Evolutionary conservation across 2,113 vertebrate genomes (phyloP).

Genomic region (Mesitornis unicolor): DNA sequence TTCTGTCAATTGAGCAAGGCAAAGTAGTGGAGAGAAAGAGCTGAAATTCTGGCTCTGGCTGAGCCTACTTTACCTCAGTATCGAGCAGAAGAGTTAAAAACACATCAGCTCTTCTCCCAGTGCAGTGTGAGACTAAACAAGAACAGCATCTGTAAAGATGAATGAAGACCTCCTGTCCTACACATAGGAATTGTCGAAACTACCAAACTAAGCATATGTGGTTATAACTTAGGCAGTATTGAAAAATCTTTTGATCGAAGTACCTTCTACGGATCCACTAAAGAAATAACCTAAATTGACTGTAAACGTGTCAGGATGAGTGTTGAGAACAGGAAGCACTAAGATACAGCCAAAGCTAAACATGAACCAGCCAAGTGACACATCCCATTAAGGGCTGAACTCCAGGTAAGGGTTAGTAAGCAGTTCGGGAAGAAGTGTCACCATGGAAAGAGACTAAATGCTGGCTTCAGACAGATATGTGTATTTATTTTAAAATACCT

Average conservation of each 20-base stretch:
- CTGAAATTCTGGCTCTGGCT: background rate
- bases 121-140: background rate
- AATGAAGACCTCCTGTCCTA: background rate
- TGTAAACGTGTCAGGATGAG: background rate
- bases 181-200: background rate
- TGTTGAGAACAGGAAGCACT: background rate
- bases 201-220: background rate
- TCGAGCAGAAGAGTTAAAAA: background rate
- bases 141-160: background rate
- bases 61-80: background rate
- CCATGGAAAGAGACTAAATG: background rate
- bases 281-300: background rate
- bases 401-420: background rate
- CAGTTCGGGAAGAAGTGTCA: background rate
- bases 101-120: background rate
- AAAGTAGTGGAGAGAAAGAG: background rate
- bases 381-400: background rate
- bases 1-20: background rate
- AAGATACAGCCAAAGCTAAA: background rate
- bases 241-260: background rate
- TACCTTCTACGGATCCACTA: background rate
- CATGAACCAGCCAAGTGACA: background rate
- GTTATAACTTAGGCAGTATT: background rate
- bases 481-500: background rate
- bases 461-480: rapidly evolving